Evolutionary conservation across 1,140 invertebrate species (phyloP).

Genomic region (Leptinotarsa texana): DNA sequence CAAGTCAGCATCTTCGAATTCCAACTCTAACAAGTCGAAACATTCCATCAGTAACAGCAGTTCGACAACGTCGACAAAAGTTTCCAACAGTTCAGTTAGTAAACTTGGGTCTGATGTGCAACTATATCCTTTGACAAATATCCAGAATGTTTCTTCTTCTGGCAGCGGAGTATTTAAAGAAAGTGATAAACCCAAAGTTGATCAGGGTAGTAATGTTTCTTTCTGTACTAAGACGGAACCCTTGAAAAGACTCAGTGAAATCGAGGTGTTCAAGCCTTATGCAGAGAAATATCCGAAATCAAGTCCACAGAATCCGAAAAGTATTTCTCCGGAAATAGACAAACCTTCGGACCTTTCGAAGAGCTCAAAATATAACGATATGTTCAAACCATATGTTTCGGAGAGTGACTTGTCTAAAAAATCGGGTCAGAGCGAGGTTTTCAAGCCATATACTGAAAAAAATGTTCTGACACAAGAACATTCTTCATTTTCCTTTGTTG

Average conservation of each 20-base stretch:
- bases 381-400: constrained; percentile 5
- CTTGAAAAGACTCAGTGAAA: too few relatives aligned
- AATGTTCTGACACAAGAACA: not conserved
- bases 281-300: not conserved
- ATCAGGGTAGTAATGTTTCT: too few relatives aligned
- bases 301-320: not conserved
- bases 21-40: not conserved
- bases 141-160: not conserved
- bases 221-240: too few relatives aligned
- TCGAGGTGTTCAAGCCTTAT: not conserved
- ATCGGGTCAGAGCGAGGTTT: not conserved
- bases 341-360: constrained; percentile 5
- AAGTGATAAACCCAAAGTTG: too few relatives aligned
- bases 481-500: not conserved
- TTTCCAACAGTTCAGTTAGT: not conserved
- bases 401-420: not conserved
- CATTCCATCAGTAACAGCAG: constrained; percentile 1
- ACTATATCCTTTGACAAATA: not conserved
- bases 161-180: too few relatives aligned
- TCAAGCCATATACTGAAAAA: constrained; percentile 16
- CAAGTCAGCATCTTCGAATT: not conserved
- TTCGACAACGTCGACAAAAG: not conserved
- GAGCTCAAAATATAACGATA: constrained; percentile 1
- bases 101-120: too few relatives aligned
- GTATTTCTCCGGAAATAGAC: not conserved